Base-by-base conservation (phyloP, 1,140 invertebrate species). In the Tetranychus urticae region DNA sequence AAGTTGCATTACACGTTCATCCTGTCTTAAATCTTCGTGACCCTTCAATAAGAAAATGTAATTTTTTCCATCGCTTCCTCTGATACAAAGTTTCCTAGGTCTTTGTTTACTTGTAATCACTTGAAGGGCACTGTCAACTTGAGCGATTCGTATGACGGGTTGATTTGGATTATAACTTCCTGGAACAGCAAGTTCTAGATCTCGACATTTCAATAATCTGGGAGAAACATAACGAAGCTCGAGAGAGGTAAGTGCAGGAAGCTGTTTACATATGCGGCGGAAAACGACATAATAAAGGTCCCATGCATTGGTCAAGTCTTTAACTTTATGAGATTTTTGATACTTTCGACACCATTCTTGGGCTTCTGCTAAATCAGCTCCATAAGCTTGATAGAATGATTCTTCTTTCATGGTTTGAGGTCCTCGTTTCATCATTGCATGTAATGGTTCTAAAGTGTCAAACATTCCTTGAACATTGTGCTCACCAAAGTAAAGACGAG, bases 21-120 rank as follows among this genome's bases (percentile, higher is more conserved):
- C 96, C 74, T 99, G 96, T 46, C 96, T 78, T 42, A 98, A 76
- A 78, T 99, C 96, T 76, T 99, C 96, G 70, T 99, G 96, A 0
- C 96, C 96, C 76, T 99, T 99, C 56, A 99, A 74, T 13, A 99
- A 74, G 75, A 98, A 99, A 82, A 91, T 88, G 70, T 96, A 99
- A 69, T 97, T 89, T 67, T 92, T 88, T 35, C 96, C 96, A 73
- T 98, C 91, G 56, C 86, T 91, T 81, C 85, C 85, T 75, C 80
- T 84, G 63, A 99, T 94, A 65, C 83, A 85, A 0, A 98, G 78
- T 67, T 97, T 97, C 59, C 94, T 79, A 0, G 94, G 94, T 39
- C 92, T 75, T 72, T 99, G 96, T 74, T 99, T 99, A 0, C 91
- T 96, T 4, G 88, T 94, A 56, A 99, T 97, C 23, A 98, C 92